Evolutionary conservation across 2,113 vertebrate genomes (phyloP).

Genomic region (Bolborhynchus lineola): DNA sequence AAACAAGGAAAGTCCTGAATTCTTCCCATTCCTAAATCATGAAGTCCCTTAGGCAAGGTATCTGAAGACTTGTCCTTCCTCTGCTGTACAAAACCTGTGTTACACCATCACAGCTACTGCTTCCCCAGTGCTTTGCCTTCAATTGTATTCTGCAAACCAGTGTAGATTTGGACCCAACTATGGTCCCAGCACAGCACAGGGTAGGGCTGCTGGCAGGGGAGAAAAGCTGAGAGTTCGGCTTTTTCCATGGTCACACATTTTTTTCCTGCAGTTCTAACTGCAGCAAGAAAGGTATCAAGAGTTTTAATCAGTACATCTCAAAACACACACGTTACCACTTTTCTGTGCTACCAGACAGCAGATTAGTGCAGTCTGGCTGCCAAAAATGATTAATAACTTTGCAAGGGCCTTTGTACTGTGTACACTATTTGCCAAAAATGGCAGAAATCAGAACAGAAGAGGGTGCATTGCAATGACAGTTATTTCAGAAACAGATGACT

Average conservation of each 20-base stretch:
- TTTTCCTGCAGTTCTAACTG: not conserved
- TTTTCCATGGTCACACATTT: not conserved
- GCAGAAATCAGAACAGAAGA: slow-evolving; percentile 53
- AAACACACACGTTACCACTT: not conserved
- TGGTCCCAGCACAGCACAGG: not conserved
- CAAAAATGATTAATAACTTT: slow-evolving; percentile 78
- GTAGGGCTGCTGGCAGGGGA: not conserved
- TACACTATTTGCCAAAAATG: slow-evolving; percentile 69
- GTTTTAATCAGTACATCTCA: slow-evolving; percentile 45
- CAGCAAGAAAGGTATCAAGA: slow-evolving; percentile 17
- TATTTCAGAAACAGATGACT: slow-evolving; percentile 64
- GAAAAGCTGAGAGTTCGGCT: not conserved
- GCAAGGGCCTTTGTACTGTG: slow-evolving; percentile 55
- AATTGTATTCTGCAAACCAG: rapidly evolving
- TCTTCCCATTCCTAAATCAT: not conserved
- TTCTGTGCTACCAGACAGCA: slow-evolving; percentile 60
- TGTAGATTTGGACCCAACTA: not conserved
- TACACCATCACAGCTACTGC: not conserved
- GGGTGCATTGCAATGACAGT: slow-evolving; percentile 48
- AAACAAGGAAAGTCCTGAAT: not conserved
- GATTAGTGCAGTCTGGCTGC: slow-evolving; percentile 71
- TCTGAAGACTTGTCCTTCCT: not conserved
- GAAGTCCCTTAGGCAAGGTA: not conserved
- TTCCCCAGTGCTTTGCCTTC: not conserved
- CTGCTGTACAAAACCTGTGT: not conserved